Conservation (phyloP, 2,113 vertebrate species). For the Eptesicus fuscus region DNA sequence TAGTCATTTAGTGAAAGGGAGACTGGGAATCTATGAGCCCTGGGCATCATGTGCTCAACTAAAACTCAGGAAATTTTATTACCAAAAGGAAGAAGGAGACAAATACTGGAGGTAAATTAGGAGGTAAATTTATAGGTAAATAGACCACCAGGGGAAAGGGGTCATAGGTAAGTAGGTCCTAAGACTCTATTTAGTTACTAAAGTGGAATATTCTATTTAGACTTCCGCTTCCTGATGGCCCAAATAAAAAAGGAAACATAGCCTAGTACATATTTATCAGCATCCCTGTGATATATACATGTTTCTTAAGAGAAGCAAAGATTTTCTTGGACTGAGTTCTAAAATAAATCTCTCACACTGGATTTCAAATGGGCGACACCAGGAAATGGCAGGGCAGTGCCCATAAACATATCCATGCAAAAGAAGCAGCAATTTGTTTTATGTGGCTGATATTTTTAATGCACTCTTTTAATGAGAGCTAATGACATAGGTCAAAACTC, state of each 20-base stretch:
- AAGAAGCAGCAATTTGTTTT: background rate
- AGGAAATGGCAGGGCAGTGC: background rate
- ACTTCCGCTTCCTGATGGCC: background rate
- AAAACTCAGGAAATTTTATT: background rate
- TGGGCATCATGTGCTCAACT: background rate
- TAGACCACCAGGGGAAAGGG: background rate
- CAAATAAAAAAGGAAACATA: background rate
- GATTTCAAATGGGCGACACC: background rate
- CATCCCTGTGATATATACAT: background rate
- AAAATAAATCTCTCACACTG: background rate
- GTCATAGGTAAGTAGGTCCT: background rate
- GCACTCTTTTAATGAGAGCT: background rate
- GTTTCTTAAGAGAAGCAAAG: background rate
- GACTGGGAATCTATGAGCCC: background rate
- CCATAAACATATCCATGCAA: background rate
- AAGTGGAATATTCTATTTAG: background rate
- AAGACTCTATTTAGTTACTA: background rate
- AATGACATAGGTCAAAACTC: background rate
- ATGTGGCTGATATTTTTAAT: background rate
- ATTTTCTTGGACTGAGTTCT: constrained; percentile 10
- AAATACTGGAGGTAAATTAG: background rate
- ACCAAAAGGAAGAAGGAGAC: background rate
- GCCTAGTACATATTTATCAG: background rate
- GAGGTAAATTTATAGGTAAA: background rate
- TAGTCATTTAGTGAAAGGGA: background rate